phyloP scores from a whole-genome alignment of 2,113 vertebrate species.

The Octodon degus region DNA sequence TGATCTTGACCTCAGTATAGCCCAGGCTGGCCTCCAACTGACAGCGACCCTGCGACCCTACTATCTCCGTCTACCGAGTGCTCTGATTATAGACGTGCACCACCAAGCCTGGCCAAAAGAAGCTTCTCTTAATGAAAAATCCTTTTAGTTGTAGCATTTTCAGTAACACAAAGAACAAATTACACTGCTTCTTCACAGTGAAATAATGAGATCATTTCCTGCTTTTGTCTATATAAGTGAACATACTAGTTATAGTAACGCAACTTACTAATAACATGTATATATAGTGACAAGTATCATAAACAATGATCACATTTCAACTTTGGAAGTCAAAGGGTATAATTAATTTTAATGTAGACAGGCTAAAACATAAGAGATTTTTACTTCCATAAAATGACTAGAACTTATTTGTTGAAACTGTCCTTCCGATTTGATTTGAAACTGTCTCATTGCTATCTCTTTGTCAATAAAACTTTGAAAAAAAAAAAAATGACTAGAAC shows the following conservation, averaged over 20 bases:
- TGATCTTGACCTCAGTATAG: no score
- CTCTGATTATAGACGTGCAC: no score
- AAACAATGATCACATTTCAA: constrained; percentile 41
- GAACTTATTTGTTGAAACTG: no score
- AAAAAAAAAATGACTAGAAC: background rate
- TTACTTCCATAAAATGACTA: constrained; percentile 29
- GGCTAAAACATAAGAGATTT: constrained; percentile 7
- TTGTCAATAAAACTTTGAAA: no score
- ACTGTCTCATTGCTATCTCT: no score
- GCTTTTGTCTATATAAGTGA: background rate
- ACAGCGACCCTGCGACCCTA: no score
- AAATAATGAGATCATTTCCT: background rate
- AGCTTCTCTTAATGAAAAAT: constrained; percentile 36
- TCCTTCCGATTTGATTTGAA: no score
- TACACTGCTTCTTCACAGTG: background rate
- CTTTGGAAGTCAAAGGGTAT: constrained; percentile 36
- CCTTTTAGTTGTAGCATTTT: background rate
- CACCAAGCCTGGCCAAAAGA: no score
- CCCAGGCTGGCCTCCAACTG: no score
- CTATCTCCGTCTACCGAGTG: no score
- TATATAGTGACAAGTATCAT: background rate
- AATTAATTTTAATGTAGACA: constrained; percentile 27
- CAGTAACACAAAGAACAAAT: constrained; percentile 11
- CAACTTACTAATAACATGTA: constrained; percentile 23
- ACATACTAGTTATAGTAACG: background rate